A percentile compares a stretch with the other conserved stretches of the same genome.
These are phyloP conservation scores for Acanthopleura granulata DNA, from an alignment of 2,888 invertebrate genomes.

Conservation along the genomic window DNA sequence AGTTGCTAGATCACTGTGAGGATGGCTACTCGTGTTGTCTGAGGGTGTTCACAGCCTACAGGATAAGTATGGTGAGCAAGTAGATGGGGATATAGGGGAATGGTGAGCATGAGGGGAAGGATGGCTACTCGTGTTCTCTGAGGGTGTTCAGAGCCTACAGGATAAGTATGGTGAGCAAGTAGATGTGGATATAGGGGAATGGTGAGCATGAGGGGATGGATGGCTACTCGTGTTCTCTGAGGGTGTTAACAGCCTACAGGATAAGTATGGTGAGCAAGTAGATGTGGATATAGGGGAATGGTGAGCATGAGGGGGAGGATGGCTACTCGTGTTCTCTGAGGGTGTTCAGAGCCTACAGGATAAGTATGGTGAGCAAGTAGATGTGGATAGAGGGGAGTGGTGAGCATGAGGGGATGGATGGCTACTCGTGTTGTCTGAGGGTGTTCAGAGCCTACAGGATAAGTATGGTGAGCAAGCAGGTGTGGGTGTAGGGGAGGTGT, in stretches of 20 bases:
- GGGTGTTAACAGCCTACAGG: slow-evolving; percentile 59
- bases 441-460: slow-evolving; percentile 61
- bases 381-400: slow-evolving; percentile 35
- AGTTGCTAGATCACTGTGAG: slow-evolving; percentile 45
- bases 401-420: too few species aligned
- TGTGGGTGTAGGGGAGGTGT: not conserved
- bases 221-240: slow-evolving; percentile 51
- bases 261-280: slow-evolving; percentile 53
- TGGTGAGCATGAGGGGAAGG: slow-evolving; percentile 37
- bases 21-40: slow-evolving; percentile 53
- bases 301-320: slow-evolving; percentile 38
- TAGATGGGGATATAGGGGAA: not conserved
- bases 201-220: slow-evolving; percentile 46
- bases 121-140: slow-evolving; percentile 51
- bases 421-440: slow-evolving; percentile 51
- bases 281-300: too few species aligned
- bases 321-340: slow-evolving; percentile 53
- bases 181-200: too few species aligned
- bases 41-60: slow-evolving; percentile 58
- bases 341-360: slow-evolving; percentile 59
- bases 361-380: slow-evolving; percentile 51
- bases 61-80: slow-evolving; percentile 55
- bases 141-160: slow-evolving; percentile 59
- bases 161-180: slow-evolving; percentile 53
- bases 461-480: slow-evolving; percentile 49